Evolutionary conservation across 2,888 invertebrate genomes (phyloP).

Genomic region (Litoditis marina): DNA sequence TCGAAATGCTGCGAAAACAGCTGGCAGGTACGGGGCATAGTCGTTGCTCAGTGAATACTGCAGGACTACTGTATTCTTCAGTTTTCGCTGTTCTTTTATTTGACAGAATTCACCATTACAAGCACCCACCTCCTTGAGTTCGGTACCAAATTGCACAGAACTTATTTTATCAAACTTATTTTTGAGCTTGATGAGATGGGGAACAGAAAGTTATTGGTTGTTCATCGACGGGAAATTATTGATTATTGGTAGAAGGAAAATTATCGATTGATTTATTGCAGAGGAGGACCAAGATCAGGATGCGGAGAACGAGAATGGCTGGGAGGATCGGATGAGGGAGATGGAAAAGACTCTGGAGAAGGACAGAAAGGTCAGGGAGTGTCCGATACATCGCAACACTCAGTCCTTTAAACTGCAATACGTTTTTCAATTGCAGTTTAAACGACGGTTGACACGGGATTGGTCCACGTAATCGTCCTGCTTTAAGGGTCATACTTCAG

Average conservation of each 20-base stretch:
- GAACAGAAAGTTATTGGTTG: no score
- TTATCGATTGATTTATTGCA: slow-evolving; percentile 4
- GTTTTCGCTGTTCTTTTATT: no score
- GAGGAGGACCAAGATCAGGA: slow-evolving; percentile 35
- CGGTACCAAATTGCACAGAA: no score
- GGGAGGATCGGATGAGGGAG: slow-evolving; percentile 64
- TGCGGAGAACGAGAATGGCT: slow-evolving; percentile 40
- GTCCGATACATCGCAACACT: background rate
- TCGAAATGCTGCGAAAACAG: slow-evolving; percentile 83
- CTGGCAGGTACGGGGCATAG: slow-evolving; percentile 67
- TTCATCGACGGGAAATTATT: background rate
- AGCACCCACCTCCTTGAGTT: no score
- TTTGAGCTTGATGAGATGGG: background rate
- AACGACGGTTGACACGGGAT: no score
- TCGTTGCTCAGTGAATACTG: no score
- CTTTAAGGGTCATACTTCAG: background rate
- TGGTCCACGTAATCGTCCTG: no score
- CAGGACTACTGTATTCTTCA: no score
- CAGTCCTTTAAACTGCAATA: no score
- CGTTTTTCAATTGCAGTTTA: no score
- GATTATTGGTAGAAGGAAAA: slow-evolving; percentile 1
- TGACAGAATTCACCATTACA: no score
- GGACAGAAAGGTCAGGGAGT: slow-evolving; percentile 19
- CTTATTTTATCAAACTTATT: no score
- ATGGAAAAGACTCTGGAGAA: slow-evolving; percentile 65